Evolutionary conservation across 2,797 vertebrate genomes (phyloP), one percentile per base, ranked within the genome.

Genomic region (Lepus townsendii): DNA sequence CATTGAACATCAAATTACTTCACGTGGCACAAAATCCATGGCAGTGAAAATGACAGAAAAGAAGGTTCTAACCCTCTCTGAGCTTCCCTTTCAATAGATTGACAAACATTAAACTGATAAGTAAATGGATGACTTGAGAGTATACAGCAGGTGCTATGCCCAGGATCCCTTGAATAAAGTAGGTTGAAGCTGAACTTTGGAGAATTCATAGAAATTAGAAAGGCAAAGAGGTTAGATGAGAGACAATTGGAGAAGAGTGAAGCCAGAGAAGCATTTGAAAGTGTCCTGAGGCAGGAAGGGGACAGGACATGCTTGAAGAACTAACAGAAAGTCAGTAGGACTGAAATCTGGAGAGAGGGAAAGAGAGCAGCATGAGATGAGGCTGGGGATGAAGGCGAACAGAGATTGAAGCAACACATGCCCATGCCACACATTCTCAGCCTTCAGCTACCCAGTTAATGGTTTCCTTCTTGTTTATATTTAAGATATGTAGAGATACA

Each of bases 161-260:
- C 75, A 17, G 24, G 0, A n/a, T 86, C 60, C 26, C 42, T 30
- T 35, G 50, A 72, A 73, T 16, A 60, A 91, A 32, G 47, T 22
- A 9, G 22, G n/a, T 57, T 69, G 27, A 63, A 82, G 16, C 16
- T 30, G 83, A 87, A 54, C 47, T 90, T 68, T 87, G 38, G 38
- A 69, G 73, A 47, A 62, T 60, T 69, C 72, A 80, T 2, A 88
- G 82, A 91, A 73, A 69, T 93, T 24, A 42, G 12, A 27, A 7
- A 84, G 5, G 35, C 26, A 32, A 73, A 90, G n/a, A 80, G 1
- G 30, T 38, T 84, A 77, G 27, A 2, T 1, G 20, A 89, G 35
- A 42, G 52, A 14, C 69, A 94, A 66, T 50, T 47, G 22, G 14
- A 57, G 12, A 26, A 83, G 3, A 19, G 5, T 13, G 32, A 47